Percentiles rank a stretch among this genome's conserved stretches.
Conservation (phyloP, 2,113 vertebrate genomes). For the Oncorhynchus masou region DNA sequence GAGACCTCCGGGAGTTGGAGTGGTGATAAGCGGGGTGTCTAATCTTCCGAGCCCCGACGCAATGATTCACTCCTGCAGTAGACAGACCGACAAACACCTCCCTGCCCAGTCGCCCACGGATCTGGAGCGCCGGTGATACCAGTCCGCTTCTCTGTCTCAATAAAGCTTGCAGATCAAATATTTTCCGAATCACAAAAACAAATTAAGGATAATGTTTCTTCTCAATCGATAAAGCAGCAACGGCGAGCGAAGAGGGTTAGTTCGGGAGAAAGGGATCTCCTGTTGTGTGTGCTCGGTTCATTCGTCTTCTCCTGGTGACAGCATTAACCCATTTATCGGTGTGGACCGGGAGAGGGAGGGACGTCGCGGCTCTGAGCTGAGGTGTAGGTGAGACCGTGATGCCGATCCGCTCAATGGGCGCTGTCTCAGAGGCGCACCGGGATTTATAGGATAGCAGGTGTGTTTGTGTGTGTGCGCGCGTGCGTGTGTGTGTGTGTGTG, state of each 20-base stretch:
- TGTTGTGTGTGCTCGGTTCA: constrained; percentile 31
- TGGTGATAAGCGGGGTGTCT: constrained; percentile 17
- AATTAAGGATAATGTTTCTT: constrained; percentile 4
- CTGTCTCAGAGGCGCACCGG: constrained; percentile 12
- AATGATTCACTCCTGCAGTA: too few relatives aligned
- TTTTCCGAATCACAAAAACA: constrained; percentile 25
- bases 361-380: constrained; percentile 17
- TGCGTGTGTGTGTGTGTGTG: not conserved
- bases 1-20: too few relatives aligned
- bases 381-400: constrained; percentile 22
- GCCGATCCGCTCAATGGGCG: constrained; percentile 28
- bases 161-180: constrained; percentile 29
- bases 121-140: too few relatives aligned
- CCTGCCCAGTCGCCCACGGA: constrained; percentile 3
- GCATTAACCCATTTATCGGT: constrained; percentile 53
- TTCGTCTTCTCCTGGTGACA: constrained; percentile 43
- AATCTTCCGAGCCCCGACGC: too few relatives aligned
- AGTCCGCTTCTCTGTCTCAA: too few relatives aligned
- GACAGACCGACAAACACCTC: constrained; percentile 33
- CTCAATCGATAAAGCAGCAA: constrained; percentile 35
- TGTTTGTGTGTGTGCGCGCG: not conserved
- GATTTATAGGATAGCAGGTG: constrained; percentile 1
- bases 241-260: not conserved
- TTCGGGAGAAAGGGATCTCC: constrained; percentile 42
- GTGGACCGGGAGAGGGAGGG: constrained; percentile 46